Base-by-base conservation (phyloP, 2,113 vertebrate species). In the Bettongia penicillata region DNA sequence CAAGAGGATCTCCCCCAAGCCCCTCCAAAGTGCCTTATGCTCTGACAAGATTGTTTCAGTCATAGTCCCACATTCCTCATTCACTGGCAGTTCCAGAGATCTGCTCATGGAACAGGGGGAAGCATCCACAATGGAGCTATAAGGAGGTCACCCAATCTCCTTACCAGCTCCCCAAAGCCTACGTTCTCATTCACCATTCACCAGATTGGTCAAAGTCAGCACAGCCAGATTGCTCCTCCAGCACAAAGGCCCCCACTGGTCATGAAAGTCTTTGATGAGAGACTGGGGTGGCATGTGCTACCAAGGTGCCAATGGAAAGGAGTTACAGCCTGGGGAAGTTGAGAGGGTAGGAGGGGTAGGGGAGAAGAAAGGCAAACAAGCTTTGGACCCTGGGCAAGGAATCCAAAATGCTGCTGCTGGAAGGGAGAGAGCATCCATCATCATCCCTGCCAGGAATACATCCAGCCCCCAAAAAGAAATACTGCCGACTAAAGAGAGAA, bases 391-490 rank as follows among this genome's bases (percentile, higher is more conserved):
- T 96, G 97, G 98, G 97, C 97, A 98, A 98, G 97, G 96, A 97
- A 98, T 97, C 97, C 97, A 98, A 98, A 98, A 98, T 12, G 61
- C 98, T 98, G 97, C 96, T 97, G 97, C 98, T 98, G 98, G 98
- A 98, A 98, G 98, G 96, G 97, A 97, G 98, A 97, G 98, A 98
- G 98, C 98, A 98, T 98, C 98, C 98, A 98, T 98, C 98, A 98
- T 98, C 98, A 92, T 96, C 97, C 98, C 97, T 98, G 98, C 98
- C 98, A 98, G 98, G 98, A 99, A 98, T 98, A 98, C 94, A 98
- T 98, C 98, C 98, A 98, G 98, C 98, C 97, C 98, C 98, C 98
- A 98, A 98, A 98, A 99, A 98, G 98, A 98, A 98, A 98, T 97
- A 97, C 98, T 98, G 98, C 98, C 97, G 97, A 98, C 97, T 50